Percentiles rank a stretch among this genome's conserved stretches.
Conservation (phyloP, 2,113 vertebrate genomes). For the Proteles cristata region DNA sequence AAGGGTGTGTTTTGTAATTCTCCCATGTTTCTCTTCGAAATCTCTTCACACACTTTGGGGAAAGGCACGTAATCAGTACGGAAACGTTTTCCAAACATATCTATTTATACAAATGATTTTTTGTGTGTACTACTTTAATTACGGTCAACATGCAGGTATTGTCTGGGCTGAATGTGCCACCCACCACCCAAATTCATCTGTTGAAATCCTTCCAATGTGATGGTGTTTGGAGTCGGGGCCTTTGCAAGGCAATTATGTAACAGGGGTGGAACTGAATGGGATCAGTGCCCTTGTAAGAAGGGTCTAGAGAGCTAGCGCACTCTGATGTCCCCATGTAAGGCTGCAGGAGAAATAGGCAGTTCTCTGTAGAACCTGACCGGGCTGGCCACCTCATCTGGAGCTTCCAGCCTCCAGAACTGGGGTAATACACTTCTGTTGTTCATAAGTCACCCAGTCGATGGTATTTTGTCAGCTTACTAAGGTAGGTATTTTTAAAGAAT, state of each 20-base stretch:
- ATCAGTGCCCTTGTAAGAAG: not conserved
- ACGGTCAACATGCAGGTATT: not conserved
- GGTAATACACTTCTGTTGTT: not conserved
- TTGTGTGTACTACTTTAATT: not conserved
- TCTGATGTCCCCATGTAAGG: not conserved
- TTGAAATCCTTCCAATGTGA: not conserved
- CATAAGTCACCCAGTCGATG: not conserved
- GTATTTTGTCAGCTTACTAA: not conserved
- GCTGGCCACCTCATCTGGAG: not conserved
- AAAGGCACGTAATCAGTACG: not conserved
- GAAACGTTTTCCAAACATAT: constrained; percentile 6
- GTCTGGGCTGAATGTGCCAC: not conserved
- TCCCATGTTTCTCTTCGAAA: constrained; percentile 16
- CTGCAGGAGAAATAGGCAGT: not conserved
- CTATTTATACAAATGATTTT: constrained; percentile 30
- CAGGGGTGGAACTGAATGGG: not conserved
- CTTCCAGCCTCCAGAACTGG: not conserved
- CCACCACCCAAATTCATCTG: not conserved
- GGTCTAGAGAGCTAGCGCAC: not conserved
- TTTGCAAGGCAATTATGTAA: not conserved
- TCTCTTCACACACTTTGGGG: not conserved
- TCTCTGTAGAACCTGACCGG: not conserved
- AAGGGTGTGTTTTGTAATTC: not conserved
- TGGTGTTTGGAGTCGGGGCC: not conserved
- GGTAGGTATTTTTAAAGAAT: not conserved